phyloP scores from a whole-genome alignment of 2,797 vertebrate species.

The Distichodus sexfasciatus region DNA sequence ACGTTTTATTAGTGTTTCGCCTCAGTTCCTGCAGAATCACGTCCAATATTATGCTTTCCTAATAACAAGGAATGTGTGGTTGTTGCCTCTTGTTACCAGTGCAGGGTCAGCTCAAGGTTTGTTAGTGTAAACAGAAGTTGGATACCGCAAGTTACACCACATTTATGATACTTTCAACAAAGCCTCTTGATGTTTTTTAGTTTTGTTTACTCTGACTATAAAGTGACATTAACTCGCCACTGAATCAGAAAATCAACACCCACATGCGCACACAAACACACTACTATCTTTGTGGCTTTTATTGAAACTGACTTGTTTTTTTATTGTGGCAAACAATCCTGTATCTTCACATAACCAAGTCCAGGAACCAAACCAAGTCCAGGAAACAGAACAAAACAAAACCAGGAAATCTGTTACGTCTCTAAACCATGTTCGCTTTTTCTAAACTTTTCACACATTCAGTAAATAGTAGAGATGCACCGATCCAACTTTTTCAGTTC shows the following conservation, averaged over 20 bases:
- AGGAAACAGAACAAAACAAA: too few species aligned
- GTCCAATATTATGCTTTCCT: background rate
- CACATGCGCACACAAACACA: conserved; percentile 3
- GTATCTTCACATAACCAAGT: too few species aligned
- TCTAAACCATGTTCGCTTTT: too few species aligned
- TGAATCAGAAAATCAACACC: conserved; percentile 32
- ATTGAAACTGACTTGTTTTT: too few species aligned
- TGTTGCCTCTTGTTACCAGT: background rate
- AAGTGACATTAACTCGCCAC: conserved; percentile 17
- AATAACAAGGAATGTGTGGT: background rate
- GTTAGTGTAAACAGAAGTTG: conserved; percentile 9
- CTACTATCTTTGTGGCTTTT: too few species aligned
- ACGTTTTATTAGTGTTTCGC: background rate
- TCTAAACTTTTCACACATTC: too few species aligned
- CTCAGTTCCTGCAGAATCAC: background rate
- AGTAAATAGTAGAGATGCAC: too few species aligned
- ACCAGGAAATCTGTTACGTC: too few species aligned
- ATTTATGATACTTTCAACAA: background rate
- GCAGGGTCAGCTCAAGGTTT: background rate
- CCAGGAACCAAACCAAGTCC: too few species aligned
- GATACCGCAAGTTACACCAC: conserved; percentile 13
- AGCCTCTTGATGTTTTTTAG: background rate
- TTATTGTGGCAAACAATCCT: too few species aligned
- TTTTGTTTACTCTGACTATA: background rate
- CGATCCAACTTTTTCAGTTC: too few species aligned